Percentiles rank a stretch among this genome's conserved stretches.
phyloP scores from a whole-genome alignment of 2,888 invertebrate genomes.

The Thymelicus sylvestris region DNA sequence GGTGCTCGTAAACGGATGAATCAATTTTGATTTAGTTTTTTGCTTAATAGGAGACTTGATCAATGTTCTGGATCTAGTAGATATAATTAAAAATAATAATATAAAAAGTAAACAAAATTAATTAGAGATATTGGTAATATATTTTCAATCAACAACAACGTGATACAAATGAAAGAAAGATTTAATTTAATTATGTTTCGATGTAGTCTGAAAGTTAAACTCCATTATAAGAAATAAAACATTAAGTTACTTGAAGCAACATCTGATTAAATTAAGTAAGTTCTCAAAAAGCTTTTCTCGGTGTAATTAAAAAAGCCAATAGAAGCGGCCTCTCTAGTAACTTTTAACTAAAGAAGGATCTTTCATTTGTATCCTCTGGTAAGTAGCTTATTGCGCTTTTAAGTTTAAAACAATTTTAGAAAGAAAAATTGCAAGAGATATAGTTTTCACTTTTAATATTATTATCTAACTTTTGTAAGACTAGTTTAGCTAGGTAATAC shows the following conservation, averaged over 20 bases:
- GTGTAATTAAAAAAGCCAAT: slow-evolving; percentile 33
- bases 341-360: slow-evolving; percentile 22
- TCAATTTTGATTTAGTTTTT: too few species aligned
- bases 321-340: slow-evolving; percentile 17
- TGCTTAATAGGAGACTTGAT: too few species aligned
- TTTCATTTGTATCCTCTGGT: slow-evolving; percentile 17
- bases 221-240: slow-evolving; percentile 32
- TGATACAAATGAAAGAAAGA: neutral
- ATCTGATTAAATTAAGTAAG: slow-evolving; percentile 35
- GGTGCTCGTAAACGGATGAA: too few species aligned
- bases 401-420: neutral
- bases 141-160: neutral
- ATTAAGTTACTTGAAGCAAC: slow-evolving; percentile 31
- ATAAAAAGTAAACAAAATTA: neutral
- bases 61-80: too few species aligned
- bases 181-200: slow-evolving; percentile 11
- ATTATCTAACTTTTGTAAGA: too few species aligned
- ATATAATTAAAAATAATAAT: too few species aligned
- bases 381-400: slow-evolving; percentile 13
- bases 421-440: neutral
- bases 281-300: slow-evolving; percentile 33
- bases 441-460: neutral
- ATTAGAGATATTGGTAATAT: neutral
- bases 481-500: too few species aligned
- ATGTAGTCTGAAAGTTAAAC: slow-evolving; percentile 21